Evolutionary conservation across 2,888 invertebrate species (phyloP).

Genomic region (Ophraella communa): DNA sequence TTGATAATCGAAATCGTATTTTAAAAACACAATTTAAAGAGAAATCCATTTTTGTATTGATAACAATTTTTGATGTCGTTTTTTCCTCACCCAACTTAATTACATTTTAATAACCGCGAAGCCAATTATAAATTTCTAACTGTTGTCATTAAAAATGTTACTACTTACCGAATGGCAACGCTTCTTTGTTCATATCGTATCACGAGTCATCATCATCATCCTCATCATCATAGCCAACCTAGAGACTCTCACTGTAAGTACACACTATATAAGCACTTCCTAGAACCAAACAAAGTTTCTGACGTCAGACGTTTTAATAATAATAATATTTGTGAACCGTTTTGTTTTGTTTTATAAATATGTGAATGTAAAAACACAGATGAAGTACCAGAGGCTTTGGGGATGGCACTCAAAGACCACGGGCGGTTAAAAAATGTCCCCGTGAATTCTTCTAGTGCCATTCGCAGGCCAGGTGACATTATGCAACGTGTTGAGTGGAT

Average conservation of each 20-base stretch:
- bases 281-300: constrained; percentile 39
- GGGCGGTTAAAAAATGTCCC: constrained; percentile 67
- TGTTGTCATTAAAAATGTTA: constrained; percentile 11
- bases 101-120: too few relatives aligned
- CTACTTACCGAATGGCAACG: constrained; percentile 16
- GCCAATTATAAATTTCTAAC: too few relatives aligned
- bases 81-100: too few relatives aligned
- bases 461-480: constrained; percentile 65
- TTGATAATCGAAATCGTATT: too few relatives aligned
- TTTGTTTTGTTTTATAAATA: too few relatives aligned
- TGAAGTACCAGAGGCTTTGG: constrained; percentile 52
- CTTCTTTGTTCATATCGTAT: constrained; percentile 27
- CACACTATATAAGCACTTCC: constrained; percentile 43
- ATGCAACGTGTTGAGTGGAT: constrained; percentile 11
- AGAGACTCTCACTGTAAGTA: constrained; percentile 32
- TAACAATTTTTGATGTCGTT: too few relatives aligned
- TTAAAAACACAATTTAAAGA: too few relatives aligned
- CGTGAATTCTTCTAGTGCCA: constrained; percentile 90
- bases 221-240: constrained; percentile 15
- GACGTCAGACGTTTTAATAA: constrained; percentile 39
- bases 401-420: constrained; percentile 78
- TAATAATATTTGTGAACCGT: constrained; percentile 4
- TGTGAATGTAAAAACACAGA: constrained; percentile 10
- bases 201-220: constrained; percentile 24
- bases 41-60: too few relatives aligned